Evolutionary conservation across 23 tunicate species (phyloP).

Genomic region (Styela plicata): DNA sequence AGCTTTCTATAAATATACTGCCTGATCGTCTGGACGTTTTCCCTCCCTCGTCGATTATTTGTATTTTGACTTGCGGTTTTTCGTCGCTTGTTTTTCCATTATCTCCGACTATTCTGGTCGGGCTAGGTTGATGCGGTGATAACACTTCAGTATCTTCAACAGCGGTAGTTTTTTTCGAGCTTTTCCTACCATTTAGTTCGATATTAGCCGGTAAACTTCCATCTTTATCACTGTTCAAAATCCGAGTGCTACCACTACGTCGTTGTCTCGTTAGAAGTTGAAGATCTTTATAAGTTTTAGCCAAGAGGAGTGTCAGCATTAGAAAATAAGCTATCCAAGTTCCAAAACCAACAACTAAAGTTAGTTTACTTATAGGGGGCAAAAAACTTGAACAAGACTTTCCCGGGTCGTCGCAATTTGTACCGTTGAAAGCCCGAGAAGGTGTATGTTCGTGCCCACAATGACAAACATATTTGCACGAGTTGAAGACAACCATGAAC

Average conservation of each 20-base stretch:
- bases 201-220: neutral
- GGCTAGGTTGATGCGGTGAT: too few species aligned
- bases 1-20: constrained; percentile 11
- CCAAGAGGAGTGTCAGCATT: neutral
- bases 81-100: neutral
- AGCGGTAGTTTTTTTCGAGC: neutral
- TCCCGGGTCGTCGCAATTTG: constrained; percentile 4
- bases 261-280: neutral
- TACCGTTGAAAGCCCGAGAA: neutral
- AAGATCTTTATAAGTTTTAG: neutral
- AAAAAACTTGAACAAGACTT: constrained; percentile 2
- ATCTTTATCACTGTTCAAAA: neutral
- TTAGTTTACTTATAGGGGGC: neutral
- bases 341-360: neutral
- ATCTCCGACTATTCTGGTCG: neutral
- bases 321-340: neutral
- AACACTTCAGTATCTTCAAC: neutral
- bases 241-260: constrained; percentile 5
- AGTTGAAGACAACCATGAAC: neutral
- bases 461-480: constrained; percentile 11
- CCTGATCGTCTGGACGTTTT: constrained; percentile 12
- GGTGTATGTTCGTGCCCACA: neutral
- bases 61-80: neutral
- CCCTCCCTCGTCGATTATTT: neutral
- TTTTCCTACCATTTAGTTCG: neutral